Base-by-base conservation (phyloP, 2,888 invertebrate genomes). In the Loripinus fragilis region DNA sequence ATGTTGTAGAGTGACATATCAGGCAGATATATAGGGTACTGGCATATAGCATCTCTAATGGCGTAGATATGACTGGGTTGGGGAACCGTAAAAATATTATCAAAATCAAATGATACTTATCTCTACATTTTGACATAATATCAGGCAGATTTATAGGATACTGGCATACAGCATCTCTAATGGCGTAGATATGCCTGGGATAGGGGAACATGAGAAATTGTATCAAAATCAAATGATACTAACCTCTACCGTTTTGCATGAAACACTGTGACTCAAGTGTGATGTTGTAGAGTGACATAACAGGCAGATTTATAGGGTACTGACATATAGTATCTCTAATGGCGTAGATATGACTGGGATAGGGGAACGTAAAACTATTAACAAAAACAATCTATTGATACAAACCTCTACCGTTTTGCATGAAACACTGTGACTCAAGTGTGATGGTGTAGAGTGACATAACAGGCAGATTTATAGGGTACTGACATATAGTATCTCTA, bases 271-370 rank as follows among this genome's bases (percentile, higher is more conserved):
- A 88, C 52, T 90, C 89, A 33, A 92, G 77, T 5, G 90, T 88
- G 7, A 91, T 82, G 81, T 91, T 90, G 25, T 70, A 70, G 7
- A 91, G n/a, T 20, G 88, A 89, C 90, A 92, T 91, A 69, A 93
- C 91, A 0, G 92, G 90, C 23, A 92, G 83, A 70, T 92, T 90
- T 28, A 89, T 90, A 0, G 92, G 91, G 74, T 93, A 92, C 52
- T 90, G 90, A 66, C 93, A 93, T 33, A 94, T 92, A 15, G 92
- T 90, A 69, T 91, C 91, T 25, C 91, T 71, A 41, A 91, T 89
- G 64, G 93, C 85, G 71, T 91, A 90, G 7, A 91, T 85, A 70
- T 89, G 90, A 10, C 88, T 87, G 5, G n/a, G n/a, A n/a, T n/a
- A n/a, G n/a, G n/a, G n/a, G n/a, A n/a, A n/a, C n/a, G n/a, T n/a